These are phyloP conservation scores for Chorisops tibialis DNA, from an alignment of 2,888 invertebrate species.

Conservation along the genomic window DNA sequence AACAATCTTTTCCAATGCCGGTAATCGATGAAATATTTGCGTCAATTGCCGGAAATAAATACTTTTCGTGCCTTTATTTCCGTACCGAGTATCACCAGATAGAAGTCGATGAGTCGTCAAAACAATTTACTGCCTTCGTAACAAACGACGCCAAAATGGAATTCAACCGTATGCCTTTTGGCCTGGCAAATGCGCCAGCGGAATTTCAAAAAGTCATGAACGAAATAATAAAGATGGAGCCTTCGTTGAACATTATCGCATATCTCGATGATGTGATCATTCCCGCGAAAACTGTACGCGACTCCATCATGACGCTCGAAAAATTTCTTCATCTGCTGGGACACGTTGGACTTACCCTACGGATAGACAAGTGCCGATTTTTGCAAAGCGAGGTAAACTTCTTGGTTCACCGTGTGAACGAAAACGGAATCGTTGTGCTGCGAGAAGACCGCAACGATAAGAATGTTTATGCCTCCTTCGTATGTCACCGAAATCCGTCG, in stretches of 20 bases:
- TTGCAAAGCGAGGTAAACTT: background rate
- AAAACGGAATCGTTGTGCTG: conserved; percentile 10
- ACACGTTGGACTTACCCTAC: background rate
- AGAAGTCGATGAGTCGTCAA: conserved; percentile 12
- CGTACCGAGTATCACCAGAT: conserved; percentile 21
- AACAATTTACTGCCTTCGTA: conserved; percentile 17
- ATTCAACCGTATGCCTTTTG: conserved; percentile 26
- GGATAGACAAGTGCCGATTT: background rate
- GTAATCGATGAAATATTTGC: conserved; percentile 36
- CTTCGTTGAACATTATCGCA: too few relatives aligned
- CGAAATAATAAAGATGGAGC: too few relatives aligned
- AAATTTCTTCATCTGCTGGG: background rate
- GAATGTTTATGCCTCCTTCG: conserved; percentile 13
- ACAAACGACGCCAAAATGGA: conserved; percentile 24
- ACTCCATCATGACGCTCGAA: background rate
- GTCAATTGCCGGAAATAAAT: background rate
- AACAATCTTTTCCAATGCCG: conserved; percentile 35
- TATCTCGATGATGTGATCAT: too few relatives aligned
- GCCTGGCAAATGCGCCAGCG: conserved; percentile 22
- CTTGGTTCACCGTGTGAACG: background rate
- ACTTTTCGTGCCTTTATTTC: conserved; percentile 21
- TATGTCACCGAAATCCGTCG: conserved; percentile 25
- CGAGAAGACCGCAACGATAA: conserved; percentile 13
- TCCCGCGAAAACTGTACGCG: background rate
- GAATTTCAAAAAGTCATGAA: conserved; percentile 28